phyloP scores from a whole-genome alignment of 2,797 vertebrate genomes.

The Peromyscus nudipes region DNA sequence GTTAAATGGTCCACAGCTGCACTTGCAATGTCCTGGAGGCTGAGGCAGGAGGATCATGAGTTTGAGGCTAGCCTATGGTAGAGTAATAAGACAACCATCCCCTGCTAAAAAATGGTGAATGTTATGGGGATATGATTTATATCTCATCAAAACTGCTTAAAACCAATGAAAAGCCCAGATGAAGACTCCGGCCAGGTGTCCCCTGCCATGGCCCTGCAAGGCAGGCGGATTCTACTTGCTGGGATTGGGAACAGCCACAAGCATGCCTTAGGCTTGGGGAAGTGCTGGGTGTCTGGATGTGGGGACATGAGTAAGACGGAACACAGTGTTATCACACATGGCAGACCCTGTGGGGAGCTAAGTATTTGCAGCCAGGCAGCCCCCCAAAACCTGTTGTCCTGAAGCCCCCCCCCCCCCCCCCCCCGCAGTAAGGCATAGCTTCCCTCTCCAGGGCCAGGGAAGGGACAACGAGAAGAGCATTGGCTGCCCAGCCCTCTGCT shows the following conservation, averaged over 20 bases:
- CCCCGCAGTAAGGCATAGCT: rapidly evolving
- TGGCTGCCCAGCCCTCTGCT: no score
- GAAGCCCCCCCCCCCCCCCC: no score
- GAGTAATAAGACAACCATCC: neutral
- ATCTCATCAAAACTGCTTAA: neutral
- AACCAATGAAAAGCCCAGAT: neutral
- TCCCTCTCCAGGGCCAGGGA: neutral
- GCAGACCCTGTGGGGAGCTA: neutral
- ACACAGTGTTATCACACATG: neutral
- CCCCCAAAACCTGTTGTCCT: neutral
- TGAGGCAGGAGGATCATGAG: neutral
- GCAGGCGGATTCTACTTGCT: neutral
- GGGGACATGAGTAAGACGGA: neutral
- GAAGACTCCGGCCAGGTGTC: neutral
- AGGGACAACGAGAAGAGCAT: neutral
- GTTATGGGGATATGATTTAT: neutral
- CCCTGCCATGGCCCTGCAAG: neutral
- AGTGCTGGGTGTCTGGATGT: neutral
- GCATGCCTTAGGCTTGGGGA: neutral
- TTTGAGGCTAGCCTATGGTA: neutral
- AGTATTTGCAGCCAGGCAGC: no score
- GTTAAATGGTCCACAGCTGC: neutral
- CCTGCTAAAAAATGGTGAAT: neutral
- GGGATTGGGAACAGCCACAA: neutral
- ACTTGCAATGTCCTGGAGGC: neutral